Evolutionary conservation across 2,888 invertebrate species (phyloP).

Genomic region (Rhagonycha fulva): DNA sequence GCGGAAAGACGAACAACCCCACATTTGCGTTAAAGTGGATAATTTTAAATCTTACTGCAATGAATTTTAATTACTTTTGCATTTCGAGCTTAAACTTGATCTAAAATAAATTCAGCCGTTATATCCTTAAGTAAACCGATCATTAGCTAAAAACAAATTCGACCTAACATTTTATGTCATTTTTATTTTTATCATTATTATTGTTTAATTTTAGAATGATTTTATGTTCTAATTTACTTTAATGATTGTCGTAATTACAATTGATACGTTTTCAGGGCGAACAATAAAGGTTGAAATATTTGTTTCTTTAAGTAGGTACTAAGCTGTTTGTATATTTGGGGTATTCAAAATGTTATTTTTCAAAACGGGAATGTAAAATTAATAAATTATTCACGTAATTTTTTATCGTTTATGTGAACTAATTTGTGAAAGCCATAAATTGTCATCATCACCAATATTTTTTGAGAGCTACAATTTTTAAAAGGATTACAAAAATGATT

Average conservation of each 20-base stretch:
- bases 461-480: background rate
- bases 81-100: background rate
- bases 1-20: background rate
- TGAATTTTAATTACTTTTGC: slow-evolving; percentile 3
- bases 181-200: background rate
- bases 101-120: background rate
- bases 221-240: background rate
- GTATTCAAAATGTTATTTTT: background rate
- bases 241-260: background rate
- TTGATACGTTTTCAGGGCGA: background rate
- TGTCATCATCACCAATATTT: background rate
- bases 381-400: background rate
- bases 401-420: background rate
- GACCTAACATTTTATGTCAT: background rate
- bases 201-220: background rate
- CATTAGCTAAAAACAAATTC: background rate
- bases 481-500: background rate
- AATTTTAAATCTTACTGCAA: background rate
- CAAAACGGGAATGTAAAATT: background rate
- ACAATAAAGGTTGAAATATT: background rate
- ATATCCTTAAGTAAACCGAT: background rate
- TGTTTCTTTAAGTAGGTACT: background rate
- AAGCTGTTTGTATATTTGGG: background rate
- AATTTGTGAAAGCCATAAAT: background rate
- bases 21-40: slow-evolving; percentile 2